Base-by-base conservation (phyloP, 2,888 invertebrate species). In the Drosophila antonietae region DNA sequence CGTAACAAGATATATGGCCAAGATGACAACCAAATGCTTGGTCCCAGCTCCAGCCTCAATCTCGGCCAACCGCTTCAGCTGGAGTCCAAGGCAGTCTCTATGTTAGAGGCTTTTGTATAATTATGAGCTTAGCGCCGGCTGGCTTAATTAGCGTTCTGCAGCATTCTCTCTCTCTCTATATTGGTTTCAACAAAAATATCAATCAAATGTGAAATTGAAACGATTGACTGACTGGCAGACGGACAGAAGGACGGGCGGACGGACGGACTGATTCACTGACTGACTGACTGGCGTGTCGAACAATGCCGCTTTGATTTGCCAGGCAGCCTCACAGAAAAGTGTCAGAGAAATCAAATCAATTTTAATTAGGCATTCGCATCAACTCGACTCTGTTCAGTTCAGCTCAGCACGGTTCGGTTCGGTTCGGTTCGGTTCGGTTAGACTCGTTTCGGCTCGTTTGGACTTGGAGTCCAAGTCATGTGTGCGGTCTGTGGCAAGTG, bases 91-190 rank as follows among this genome's bases (percentile, higher is more conserved):
- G 18, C 49, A 31, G 65, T 59, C 72, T 69, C 76, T 67, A 76
- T 68, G 66, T 59, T 64, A 51, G 68, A 57, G 69, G 71, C 76
- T 76, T 75, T 79, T 72, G 75, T 78, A 90, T 89, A 91, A 91
- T 91, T 91, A 91, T 90, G 83, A 86, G 91, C 91, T 91, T 91
- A 91, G 89, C 90, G 90, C 90, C 91, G 84, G 78, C 68, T 73
- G 73, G 76, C 75, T 86, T 88, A 84, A 84, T 84, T 88, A 84
- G 80, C 65, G 72, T 72, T 73, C 77, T 59, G 69, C 75, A 66
- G 77, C 64, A 71, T 80, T 70, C 81, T 68, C 80, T 67, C 28
- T 68, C 80, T 67, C 28, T 28, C 41, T 73, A 79, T 88, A 89
- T 90, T 85, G 88, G 88, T 89, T 90, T 90, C 89, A 88, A 86